phyloP scores from a whole-genome alignment of 2,797 vertebrate genomes.

The Enteromius radiatus region DNA sequence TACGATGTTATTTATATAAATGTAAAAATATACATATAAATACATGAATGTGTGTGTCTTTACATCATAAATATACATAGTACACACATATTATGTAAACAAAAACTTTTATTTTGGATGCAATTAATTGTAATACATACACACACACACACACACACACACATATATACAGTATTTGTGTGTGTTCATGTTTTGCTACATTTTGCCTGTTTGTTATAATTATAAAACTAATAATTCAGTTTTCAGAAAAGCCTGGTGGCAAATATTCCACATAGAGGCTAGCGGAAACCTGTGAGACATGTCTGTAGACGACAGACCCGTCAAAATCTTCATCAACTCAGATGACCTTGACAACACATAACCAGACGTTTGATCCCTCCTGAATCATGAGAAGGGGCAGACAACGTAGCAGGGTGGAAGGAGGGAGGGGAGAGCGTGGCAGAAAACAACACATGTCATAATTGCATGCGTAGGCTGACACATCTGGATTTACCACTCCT shows the following conservation, averaged over 20 bases:
- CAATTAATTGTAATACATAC: too few relatives aligned
- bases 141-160: too few relatives aligned
- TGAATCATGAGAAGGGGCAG: slow-evolving; percentile 30
- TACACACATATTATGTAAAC: too few relatives aligned
- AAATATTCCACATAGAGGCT: slow-evolving; percentile 71
- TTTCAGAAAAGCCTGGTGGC: slow-evolving; percentile 64
- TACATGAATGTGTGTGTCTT: too few relatives aligned
- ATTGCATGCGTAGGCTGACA: slow-evolving; percentile 78
- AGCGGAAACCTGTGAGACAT: slow-evolving; percentile 68
- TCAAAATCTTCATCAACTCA: slow-evolving; percentile 30
- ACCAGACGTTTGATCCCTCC: slow-evolving; percentile 22
- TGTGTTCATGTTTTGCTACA: not conserved
- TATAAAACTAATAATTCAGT: slow-evolving; percentile 53
- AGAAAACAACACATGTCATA: slow-evolving; percentile 72
- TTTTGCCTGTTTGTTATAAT: not conserved
- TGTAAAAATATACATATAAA: too few relatives aligned
- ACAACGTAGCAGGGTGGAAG: slow-evolving; percentile 55
- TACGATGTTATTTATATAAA: too few relatives aligned
- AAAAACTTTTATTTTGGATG: too few relatives aligned
- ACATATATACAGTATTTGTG: not conserved
- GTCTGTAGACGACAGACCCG: slow-evolving; percentile 54
- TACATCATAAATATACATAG: too few relatives aligned
- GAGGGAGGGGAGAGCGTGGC: slow-evolving; percentile 53
- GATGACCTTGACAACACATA: slow-evolving; percentile 19
- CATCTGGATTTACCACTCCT: slow-evolving; percentile 75